Evolutionary conservation across 2,113 vertebrate species (phyloP).

Genomic region (Parus major): DNA sequence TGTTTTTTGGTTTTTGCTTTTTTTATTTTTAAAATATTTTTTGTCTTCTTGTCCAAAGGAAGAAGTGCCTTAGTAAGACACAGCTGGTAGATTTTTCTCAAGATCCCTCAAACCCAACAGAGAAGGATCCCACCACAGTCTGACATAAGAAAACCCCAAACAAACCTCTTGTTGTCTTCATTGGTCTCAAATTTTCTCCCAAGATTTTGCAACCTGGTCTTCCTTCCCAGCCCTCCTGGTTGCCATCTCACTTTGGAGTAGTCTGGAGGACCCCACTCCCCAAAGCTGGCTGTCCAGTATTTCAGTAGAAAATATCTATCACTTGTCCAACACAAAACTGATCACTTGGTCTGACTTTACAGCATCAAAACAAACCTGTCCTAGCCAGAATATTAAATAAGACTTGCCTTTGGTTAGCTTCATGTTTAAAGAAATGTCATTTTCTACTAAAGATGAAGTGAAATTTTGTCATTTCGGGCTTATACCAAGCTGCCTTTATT

Average conservation of each 20-base stretch:
- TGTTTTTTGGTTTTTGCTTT: too few relatives aligned
- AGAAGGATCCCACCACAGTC: not conserved
- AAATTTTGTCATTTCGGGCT: slow-evolving; percentile 26
- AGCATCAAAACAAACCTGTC: not conserved
- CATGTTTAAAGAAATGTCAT: not conserved
- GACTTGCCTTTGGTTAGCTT: not conserved
- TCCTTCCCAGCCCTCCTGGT: not conserved
- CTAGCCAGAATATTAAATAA: not conserved
- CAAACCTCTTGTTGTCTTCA: not conserved
- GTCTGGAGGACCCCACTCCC: not conserved
- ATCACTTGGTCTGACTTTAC: not conserved
- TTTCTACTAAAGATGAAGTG: not conserved
- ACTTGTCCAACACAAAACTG: not conserved
- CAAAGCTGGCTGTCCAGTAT: rapidly evolving
- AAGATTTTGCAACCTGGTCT: not conserved
- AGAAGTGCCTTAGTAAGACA: not conserved
- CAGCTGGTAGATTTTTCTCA: not conserved
- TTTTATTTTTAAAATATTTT: not conserved
- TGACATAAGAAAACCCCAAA: not conserved
- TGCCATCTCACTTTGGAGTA: not conserved
- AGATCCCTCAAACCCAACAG: not conserved
- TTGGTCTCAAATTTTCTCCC: not conserved
- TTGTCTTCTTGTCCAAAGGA: not conserved
- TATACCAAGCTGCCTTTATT: not conserved
- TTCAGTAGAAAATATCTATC: not conserved